Evolutionary conservation across 2,888 invertebrate genomes (phyloP).

Genomic region (Caenorhabditis afra): DNA sequence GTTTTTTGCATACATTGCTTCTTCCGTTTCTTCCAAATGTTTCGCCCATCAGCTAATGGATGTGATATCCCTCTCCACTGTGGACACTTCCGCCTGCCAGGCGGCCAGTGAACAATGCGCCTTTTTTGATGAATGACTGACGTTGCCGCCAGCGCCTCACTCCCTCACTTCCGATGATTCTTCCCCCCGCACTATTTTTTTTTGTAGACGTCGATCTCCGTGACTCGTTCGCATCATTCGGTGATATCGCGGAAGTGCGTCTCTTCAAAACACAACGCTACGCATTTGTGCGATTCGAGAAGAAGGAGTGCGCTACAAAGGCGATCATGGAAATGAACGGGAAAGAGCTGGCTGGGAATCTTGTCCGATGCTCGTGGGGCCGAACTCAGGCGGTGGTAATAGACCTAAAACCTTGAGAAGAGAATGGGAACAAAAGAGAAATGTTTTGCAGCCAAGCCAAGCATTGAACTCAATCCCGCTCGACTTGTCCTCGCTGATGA

Average conservation of each 20-base stretch:
- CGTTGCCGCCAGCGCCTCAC: constrained; percentile 9
- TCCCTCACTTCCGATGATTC: not conserved
- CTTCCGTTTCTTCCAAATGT: too few relatives aligned
- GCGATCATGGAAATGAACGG: constrained; percentile 98
- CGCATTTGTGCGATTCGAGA: constrained; percentile 87
- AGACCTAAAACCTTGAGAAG: too few relatives aligned
- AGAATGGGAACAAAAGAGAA: constrained; percentile 6
- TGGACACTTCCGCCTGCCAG: constrained; percentile 29
- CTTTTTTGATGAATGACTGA: constrained; percentile 42
- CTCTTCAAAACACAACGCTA: constrained; percentile 85
- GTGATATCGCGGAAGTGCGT: constrained; percentile 95
- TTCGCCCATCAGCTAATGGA: not conserved
- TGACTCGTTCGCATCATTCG: constrained; percentile 94
- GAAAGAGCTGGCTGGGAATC: constrained; percentile 73
- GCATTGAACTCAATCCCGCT: constrained; percentile 47
- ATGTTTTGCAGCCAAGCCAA: constrained; percentile 36
- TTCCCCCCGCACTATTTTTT: constrained; percentile 8
- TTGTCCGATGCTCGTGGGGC: constrained; percentile 78
- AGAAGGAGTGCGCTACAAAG: constrained; percentile 97
- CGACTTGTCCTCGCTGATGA: constrained; percentile 53
- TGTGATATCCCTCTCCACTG: constrained; percentile 20
- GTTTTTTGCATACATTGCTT: not conserved
- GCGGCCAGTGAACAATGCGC: constrained; percentile 13
- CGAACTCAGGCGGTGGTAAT: constrained; percentile 66
- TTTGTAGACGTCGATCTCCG: constrained; percentile 92